phyloP scores from a whole-genome alignment of 2,797 vertebrate species.

The Propithecus deckenii region DNA sequence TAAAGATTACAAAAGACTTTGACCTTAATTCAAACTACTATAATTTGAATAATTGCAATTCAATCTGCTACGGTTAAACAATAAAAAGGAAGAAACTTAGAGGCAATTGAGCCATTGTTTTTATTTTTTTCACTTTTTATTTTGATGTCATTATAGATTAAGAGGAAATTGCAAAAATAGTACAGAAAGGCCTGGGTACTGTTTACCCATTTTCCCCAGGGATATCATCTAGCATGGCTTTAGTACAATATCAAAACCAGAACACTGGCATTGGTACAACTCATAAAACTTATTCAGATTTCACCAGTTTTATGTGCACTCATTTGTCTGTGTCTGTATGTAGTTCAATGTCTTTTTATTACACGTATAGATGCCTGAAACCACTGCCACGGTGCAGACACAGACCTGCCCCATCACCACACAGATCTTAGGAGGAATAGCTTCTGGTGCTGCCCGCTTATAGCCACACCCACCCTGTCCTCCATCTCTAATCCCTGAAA shows the following conservation, averaged over 20 bases:
- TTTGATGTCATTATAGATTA: neutral
- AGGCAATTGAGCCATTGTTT: neutral
- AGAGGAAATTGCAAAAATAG: neutral
- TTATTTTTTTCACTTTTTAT: neutral
- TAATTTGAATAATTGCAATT: neutral
- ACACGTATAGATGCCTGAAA: neutral
- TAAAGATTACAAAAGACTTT: neutral
- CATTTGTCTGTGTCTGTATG: neutral
- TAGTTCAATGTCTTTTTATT: neutral
- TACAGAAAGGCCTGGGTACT: neutral
- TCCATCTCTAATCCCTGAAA: neutral
- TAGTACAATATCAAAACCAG: neutral
- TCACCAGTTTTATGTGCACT: neutral
- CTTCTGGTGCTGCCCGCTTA: accelerated
- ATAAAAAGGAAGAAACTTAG: neutral
- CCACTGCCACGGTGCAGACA: neutral
- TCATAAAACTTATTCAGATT: neutral
- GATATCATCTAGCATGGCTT: too few relatives aligned
- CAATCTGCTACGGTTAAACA: neutral
- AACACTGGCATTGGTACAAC: neutral
- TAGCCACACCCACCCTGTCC: neutral
- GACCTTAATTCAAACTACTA: neutral
- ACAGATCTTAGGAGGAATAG: neutral
- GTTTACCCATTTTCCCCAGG: neutral
- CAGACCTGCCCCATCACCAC: neutral